phyloP scores from a whole-genome alignment of 2,113 vertebrate genomes.

The Atherinomorus stipes region DNA sequence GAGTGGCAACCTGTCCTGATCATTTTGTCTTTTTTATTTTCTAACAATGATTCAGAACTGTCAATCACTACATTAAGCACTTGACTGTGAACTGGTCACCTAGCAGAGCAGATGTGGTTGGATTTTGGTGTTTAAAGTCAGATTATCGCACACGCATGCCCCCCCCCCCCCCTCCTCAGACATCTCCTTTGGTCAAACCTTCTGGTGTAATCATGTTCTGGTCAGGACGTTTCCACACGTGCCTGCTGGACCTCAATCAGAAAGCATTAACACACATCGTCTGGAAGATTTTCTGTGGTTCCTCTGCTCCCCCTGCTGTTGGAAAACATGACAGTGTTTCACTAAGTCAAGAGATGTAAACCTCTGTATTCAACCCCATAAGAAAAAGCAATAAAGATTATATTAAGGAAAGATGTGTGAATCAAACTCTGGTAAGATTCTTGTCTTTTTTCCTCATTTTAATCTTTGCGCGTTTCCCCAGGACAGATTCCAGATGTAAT shows the following conservation, averaged over 20 bases:
- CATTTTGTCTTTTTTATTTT: conserved; percentile 68
- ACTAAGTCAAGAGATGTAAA: conserved; percentile 89
- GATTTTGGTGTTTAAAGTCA: conserved; percentile 2
- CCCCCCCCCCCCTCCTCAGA: not conserved
- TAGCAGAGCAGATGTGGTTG: conserved; percentile 47
- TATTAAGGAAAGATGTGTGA: conserved; percentile 83
- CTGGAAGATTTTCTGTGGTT: conserved; percentile 61
- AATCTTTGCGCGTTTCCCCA: not conserved
- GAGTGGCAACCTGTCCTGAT: conserved; percentile 87
- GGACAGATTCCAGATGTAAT: too few species aligned
- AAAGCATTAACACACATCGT: conserved; percentile 81
- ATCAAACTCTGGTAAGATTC: conserved; percentile 39
- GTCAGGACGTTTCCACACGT: conserved; percentile 27
- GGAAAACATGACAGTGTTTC: conserved; percentile 71
- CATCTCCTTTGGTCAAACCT: conserved; percentile 3
- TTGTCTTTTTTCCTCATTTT: not conserved
- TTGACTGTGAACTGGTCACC: conserved; percentile 90
- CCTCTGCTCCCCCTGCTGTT: conserved; percentile 72
- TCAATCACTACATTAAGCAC: conserved; percentile 97
- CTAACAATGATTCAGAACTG: conserved; percentile 78
- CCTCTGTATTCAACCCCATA: conserved; percentile 93
- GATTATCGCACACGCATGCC: not conserved
- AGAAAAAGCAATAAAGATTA: conserved; percentile 95
- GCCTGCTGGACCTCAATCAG: conserved; percentile 90
- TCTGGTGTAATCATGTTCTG: conserved; percentile 17